Percentiles rank a stretch among this genome's conserved stretches.
phyloP scores from a whole-genome alignment of 2,888 invertebrate genomes.

The Cryptus armator region DNA sequence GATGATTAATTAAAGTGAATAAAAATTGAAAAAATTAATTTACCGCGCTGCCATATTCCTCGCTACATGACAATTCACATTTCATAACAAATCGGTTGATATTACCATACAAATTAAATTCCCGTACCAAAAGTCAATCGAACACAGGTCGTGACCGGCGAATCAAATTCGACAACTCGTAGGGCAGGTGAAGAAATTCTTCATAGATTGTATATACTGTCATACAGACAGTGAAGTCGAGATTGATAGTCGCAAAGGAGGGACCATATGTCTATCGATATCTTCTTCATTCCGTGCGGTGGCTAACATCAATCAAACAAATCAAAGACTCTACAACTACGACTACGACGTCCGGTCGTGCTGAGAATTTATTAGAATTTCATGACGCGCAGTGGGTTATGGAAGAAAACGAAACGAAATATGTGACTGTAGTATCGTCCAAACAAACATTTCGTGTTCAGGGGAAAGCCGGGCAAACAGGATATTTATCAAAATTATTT shows the following conservation, averaged over 20 bases:
- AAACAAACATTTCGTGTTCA: background rate
- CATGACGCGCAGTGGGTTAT: slow-evolving; percentile 39
- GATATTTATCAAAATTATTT: too few species aligned
- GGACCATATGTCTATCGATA: slow-evolving; percentile 25
- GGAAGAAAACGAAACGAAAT: slow-evolving; percentile 43
- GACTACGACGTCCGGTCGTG: slow-evolving; percentile 12
- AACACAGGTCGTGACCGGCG: background rate
- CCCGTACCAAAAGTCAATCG: slow-evolving; percentile 17
- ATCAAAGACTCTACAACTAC: slow-evolving; percentile 13
- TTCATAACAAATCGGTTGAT: slow-evolving; percentile 12
- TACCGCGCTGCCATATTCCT: too few species aligned
- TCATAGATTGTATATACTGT: slow-evolving; percentile 18
- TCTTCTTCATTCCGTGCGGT: slow-evolving; percentile 39
- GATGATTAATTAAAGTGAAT: too few species aligned
- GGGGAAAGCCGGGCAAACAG: too few species aligned
- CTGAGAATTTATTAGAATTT: slow-evolving; percentile 57
- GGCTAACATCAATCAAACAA: slow-evolving; percentile 48
- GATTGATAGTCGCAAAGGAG: slow-evolving; percentile 37
- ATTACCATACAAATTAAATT: slow-evolving; percentile 48
- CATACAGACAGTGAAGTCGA: slow-evolving; percentile 27
- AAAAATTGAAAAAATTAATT: too few species aligned
- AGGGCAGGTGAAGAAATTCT: slow-evolving; percentile 29
- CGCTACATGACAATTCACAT: background rate
- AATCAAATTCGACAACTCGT: slow-evolving; percentile 22
- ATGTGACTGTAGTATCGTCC: background rate